Evolutionary conservation across 2,888 invertebrate species (phyloP).

Genomic region (Polydrusus tereticollis): DNA sequence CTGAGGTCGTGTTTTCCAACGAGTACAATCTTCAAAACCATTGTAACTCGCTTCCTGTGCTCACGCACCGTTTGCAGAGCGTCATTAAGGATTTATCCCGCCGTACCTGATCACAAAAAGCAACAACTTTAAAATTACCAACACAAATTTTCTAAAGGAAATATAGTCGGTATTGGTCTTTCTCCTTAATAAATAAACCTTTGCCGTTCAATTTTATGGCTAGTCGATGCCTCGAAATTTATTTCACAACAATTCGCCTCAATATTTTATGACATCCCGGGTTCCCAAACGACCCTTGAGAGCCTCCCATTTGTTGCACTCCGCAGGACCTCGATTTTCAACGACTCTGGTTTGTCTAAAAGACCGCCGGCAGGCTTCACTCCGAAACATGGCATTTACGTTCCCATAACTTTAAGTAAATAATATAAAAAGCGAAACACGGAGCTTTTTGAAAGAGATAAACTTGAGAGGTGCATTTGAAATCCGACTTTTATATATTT

Average conservation of each 20-base stretch:
- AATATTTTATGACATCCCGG: conserved; percentile 14
- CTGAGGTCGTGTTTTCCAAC: too few relatives aligned
- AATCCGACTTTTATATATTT: neutral
- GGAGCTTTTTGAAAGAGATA: neutral
- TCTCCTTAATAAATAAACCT: conserved; percentile 1
- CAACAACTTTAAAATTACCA: neutral
- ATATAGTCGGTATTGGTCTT: neutral
- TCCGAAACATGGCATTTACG: neutral
- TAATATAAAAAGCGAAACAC: neutral
- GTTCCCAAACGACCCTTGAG: conserved; percentile 5
- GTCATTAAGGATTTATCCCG: too few relatives aligned
- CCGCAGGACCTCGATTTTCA: conserved; percentile 8
- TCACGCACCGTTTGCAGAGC: too few relatives aligned
- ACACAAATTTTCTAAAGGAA: neutral
- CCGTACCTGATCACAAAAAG: too few relatives aligned
- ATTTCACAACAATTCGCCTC: conserved; percentile 10
- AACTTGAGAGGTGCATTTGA: conserved; percentile 1
- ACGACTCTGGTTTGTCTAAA: conserved; percentile 15
- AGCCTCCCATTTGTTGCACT: conserved; percentile 9
- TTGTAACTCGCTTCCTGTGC: too few relatives aligned
- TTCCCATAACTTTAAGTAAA: conserved; percentile 13
- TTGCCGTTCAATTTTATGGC: neutral
- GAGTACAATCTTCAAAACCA: too few relatives aligned
- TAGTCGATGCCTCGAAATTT: neutral
- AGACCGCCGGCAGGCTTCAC: neutral